phyloP scores from a whole-genome alignment of 2,888 invertebrate species.

The Ecliptopera silaceata region DNA sequence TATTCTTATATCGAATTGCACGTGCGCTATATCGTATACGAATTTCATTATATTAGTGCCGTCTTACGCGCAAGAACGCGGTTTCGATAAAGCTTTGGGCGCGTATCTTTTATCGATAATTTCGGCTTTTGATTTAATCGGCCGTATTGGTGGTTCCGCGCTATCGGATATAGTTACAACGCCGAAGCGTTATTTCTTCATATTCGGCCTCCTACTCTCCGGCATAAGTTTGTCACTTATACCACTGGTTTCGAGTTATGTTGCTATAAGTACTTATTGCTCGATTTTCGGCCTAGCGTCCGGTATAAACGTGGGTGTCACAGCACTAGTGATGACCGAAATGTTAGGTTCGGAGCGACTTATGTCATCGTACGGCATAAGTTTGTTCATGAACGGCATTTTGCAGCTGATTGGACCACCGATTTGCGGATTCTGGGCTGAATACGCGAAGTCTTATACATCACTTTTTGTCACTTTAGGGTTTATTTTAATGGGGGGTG shows the following conservation, averaged over 20 bases:
- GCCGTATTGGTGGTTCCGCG: constrained; percentile 93
- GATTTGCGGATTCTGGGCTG: constrained; percentile 89
- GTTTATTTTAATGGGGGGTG: constrained; percentile 87
- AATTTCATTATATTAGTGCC: constrained; percentile 93
- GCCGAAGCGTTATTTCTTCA: constrained; percentile 92
- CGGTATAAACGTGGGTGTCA: constrained; percentile 93
- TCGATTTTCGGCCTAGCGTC: constrained; percentile 91
- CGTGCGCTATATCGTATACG: constrained; percentile 93
- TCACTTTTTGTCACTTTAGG: constrained; percentile 90
- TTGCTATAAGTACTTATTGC: constrained; percentile 86
- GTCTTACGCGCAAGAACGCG: constrained; percentile 87
- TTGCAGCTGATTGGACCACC: constrained; percentile 92
- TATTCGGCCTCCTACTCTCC: constrained; percentile 89
- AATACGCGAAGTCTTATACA: constrained; percentile 85
- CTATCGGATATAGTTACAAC: constrained; percentile 89
- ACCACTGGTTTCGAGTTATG: constrained; percentile 86
- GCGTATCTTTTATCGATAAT: constrained; percentile 91
- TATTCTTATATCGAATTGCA: constrained; percentile 92
- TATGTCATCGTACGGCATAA: constrained; percentile 93
- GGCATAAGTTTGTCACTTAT: constrained; percentile 88
- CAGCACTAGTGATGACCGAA: constrained; percentile 94
- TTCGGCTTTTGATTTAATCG: constrained; percentile 90
- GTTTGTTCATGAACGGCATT: constrained; percentile 92
- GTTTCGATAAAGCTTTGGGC: constrained; percentile 87
- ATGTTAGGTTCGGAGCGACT: constrained; percentile 92